Evolutionary conservation across 1,140 invertebrate genomes (phyloP).

Genomic region (Drosophila mojavensis): DNA sequence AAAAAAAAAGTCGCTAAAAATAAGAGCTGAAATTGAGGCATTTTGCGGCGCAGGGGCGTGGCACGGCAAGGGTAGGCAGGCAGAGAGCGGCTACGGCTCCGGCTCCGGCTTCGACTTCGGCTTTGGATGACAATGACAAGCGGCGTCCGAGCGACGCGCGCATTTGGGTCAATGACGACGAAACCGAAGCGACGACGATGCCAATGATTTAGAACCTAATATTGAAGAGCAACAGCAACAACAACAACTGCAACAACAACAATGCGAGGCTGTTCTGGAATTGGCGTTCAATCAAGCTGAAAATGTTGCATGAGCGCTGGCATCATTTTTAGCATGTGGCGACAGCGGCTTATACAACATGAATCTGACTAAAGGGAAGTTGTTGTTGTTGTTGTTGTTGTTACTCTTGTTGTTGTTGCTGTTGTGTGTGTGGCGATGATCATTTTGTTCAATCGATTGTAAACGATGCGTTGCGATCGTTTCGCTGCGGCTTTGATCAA

Average conservation of each 20-base stretch:
- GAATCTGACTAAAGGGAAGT: slow-evolving; percentile 54
- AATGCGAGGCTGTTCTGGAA: slow-evolving; percentile 29
- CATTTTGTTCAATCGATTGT: slow-evolving; percentile 82
- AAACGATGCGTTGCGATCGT: slow-evolving; percentile 81
- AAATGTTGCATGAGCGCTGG: slow-evolving; percentile 68
- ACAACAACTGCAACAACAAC: no score
- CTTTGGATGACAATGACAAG: slow-evolving; percentile 70
- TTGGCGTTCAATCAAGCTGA: slow-evolving; percentile 72
- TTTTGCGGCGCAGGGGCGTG: slow-evolving; percentile 6
- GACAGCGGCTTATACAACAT: slow-evolving; percentile 58
- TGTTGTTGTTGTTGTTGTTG: slow-evolving; percentile 19
- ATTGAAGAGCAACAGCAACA: slow-evolving; percentile 30
- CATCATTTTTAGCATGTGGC: slow-evolving; percentile 80
- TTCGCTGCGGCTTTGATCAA: slow-evolving; percentile 81
- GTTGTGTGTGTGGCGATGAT: slow-evolving; percentile 61
- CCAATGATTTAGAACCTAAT: slow-evolving; percentile 71
- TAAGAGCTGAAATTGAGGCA: slow-evolving; percentile 15
- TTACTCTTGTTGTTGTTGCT: slow-evolving; percentile 26
- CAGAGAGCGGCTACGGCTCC: background rate
- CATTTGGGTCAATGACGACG: slow-evolving; percentile 80
- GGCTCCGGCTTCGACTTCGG: background rate
- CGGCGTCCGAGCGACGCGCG: slow-evolving; percentile 71
- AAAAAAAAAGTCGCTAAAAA: background rate
- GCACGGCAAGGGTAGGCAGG: background rate
- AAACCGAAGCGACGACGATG: slow-evolving; percentile 65